These are phyloP conservation scores for Notothenia coriiceps DNA, from an alignment of 2,113 vertebrate species.

Conservation along the genomic window DNA sequence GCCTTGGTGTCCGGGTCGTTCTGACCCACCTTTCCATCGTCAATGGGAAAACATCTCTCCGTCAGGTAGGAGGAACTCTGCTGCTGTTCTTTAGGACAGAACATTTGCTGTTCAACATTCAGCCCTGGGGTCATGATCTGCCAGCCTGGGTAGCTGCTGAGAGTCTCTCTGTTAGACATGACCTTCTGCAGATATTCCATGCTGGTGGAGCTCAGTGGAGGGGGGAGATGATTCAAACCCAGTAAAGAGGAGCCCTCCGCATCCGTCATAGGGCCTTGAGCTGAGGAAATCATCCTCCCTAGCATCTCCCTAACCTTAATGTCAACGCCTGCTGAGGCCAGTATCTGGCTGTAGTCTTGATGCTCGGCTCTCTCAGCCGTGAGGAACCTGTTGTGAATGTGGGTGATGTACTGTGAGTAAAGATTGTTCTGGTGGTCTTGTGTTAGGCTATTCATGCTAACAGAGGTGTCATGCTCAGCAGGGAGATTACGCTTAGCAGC, in stretches of 20 bases:
- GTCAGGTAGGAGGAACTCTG: slow-evolving; percentile 75
- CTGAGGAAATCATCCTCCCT: slow-evolving; percentile 92
- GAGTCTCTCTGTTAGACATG: slow-evolving; percentile 89
- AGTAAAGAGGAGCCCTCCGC: slow-evolving; percentile 92
- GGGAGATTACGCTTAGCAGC: slow-evolving; percentile 91
- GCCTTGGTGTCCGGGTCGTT: slow-evolving; percentile 92
- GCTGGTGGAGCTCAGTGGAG: slow-evolving; percentile 91
- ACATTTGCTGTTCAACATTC: slow-evolving; percentile 92
- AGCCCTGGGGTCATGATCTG: slow-evolving; percentile 95
- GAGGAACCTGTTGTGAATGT: slow-evolving; percentile 93
- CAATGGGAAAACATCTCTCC: slow-evolving; percentile 85
- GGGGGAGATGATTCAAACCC: slow-evolving; percentile 90
- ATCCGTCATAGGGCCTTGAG: slow-evolving; percentile 85
- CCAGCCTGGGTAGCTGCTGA: slow-evolving; percentile 94
- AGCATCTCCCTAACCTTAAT: slow-evolving; percentile 94
- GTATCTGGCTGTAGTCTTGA: slow-evolving; percentile 90
- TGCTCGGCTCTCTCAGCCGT: slow-evolving; percentile 88
- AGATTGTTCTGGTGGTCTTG: slow-evolving; percentile 92
- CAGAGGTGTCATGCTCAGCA: slow-evolving; percentile 63
- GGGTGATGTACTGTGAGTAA: slow-evolving; percentile 95
- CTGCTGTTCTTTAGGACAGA: slow-evolving; percentile 88
- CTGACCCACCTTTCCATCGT: slow-evolving; percentile 90
- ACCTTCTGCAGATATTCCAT: slow-evolving; percentile 95
- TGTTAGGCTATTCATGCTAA: slow-evolving; percentile 87
- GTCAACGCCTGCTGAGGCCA: slow-evolving; percentile 89